Conservation (phyloP, 1,140 invertebrate genomes). For the Nasonia longicornis region DNA sequence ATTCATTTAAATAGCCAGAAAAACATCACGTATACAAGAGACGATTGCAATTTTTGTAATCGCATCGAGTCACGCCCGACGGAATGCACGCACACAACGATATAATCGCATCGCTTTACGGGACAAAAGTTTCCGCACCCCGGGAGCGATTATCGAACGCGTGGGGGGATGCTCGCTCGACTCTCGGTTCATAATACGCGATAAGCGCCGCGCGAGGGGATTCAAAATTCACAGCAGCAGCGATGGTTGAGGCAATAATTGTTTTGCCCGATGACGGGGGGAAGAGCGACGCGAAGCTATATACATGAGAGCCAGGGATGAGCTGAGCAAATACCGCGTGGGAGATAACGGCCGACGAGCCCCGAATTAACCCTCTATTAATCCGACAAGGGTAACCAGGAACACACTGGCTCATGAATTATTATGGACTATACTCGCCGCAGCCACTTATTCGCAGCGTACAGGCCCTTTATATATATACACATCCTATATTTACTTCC, state of each 20-base stretch:
- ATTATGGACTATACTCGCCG: constrained; percentile 38
- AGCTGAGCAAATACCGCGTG: constrained; percentile 64
- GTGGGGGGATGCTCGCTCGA: not conserved
- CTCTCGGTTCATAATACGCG: not conserved
- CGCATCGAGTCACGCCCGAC: not conserved
- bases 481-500: not conserved
- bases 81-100: not conserved
- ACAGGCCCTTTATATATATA: not conserved
- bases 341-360: constrained; percentile 62
- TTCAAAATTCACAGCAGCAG: constrained; percentile 57
- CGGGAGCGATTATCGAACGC: not conserved
- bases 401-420: constrained; percentile 48
- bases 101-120: constrained; percentile 22
- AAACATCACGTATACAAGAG: not conserved
- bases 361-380: constrained; percentile 66
- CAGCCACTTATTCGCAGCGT: not conserved
- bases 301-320: constrained; percentile 43
- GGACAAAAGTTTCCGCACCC: not conserved
- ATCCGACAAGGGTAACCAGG: constrained; percentile 57
- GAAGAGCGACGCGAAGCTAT: not conserved
- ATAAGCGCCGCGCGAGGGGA: constrained; percentile 26
- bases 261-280: constrained; percentile 56
- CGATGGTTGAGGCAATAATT: constrained; percentile 58
- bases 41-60: not conserved
- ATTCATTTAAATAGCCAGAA: too few species aligned